Evolutionary conservation across 2,797 vertebrate genomes (phyloP).

Genomic region (Gobionotothen gibberifrons): DNA sequence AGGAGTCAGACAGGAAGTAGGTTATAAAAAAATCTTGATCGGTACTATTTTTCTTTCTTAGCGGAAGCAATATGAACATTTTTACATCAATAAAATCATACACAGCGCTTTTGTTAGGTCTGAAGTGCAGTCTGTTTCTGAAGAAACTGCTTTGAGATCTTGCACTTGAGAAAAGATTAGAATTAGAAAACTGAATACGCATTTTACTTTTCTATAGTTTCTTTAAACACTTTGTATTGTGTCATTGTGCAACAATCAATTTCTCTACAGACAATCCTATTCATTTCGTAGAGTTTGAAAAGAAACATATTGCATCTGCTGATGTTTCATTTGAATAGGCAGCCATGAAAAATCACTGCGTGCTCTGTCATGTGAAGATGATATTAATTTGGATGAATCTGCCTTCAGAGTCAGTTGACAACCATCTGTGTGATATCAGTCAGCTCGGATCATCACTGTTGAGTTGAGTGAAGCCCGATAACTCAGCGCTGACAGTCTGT

Average conservation of each 20-base stretch:
- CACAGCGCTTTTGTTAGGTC: background rate
- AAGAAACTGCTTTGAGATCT: background rate
- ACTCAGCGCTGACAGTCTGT: conserved; percentile 41
- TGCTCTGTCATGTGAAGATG: background rate
- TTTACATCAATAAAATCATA: no score
- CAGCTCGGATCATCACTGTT: conserved; percentile 9
- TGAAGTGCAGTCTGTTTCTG: background rate
- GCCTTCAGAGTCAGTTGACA: background rate
- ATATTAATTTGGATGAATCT: background rate
- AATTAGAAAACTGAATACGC: background rate
- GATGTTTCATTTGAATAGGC: background rate
- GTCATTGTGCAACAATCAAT: background rate
- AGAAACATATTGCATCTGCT: background rate
- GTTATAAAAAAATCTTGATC: no score
- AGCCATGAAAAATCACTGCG: background rate
- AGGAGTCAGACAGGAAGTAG: no score
- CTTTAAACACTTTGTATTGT: no score
- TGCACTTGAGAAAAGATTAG: background rate
- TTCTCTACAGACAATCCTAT: background rate
- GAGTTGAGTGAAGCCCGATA: conserved; percentile 26
- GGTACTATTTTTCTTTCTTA: no score
- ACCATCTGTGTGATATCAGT: conserved; percentile 25
- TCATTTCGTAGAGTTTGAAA: no score
- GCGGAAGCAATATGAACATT: no score
- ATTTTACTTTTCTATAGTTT: no score